Evolutionary conservation across 2,113 vertebrate species (phyloP).

Genomic region (Asarcornis scutulata): DNA sequence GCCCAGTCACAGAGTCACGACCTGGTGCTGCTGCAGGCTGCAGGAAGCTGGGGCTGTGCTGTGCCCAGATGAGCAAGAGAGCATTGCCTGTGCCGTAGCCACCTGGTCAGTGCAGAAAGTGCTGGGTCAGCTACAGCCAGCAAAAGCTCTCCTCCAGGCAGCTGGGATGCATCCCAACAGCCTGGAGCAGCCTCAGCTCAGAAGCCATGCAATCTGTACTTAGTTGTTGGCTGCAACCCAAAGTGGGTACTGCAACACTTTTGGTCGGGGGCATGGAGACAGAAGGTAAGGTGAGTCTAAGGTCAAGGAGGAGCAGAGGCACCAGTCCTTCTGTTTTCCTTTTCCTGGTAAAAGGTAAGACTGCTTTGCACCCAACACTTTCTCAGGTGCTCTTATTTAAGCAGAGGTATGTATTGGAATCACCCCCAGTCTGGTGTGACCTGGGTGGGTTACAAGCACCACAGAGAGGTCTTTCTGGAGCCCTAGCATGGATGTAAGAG

Average conservation of each 20-base stretch:
- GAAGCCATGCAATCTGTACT: no score
- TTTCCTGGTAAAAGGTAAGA: neutral
- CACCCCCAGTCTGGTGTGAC: accelerated
- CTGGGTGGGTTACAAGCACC: neutral
- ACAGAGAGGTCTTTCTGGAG: neutral
- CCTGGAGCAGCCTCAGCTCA: no score
- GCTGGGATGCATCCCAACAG: no score
- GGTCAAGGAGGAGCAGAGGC: neutral
- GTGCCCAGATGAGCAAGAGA: no score
- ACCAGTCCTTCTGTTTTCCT: neutral
- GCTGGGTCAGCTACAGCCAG: no score
- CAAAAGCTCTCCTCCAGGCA: no score
- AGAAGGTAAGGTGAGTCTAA: neutral
- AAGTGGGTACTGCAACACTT: neutral
- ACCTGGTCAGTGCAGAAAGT: no score
- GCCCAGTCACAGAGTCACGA: neutral
- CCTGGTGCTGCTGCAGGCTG: neutral
- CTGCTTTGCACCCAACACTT: neutral
- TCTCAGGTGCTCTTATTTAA: neutral
- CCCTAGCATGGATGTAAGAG: accelerated
- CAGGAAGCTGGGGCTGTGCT: no score
- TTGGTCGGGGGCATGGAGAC: accelerated
- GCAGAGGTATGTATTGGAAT: neutral
- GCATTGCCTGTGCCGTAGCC: no score
- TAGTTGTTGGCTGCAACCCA: no score